Conservation (phyloP, 2,797 vertebrate species). For the Xyrichtys novacula region DNA sequence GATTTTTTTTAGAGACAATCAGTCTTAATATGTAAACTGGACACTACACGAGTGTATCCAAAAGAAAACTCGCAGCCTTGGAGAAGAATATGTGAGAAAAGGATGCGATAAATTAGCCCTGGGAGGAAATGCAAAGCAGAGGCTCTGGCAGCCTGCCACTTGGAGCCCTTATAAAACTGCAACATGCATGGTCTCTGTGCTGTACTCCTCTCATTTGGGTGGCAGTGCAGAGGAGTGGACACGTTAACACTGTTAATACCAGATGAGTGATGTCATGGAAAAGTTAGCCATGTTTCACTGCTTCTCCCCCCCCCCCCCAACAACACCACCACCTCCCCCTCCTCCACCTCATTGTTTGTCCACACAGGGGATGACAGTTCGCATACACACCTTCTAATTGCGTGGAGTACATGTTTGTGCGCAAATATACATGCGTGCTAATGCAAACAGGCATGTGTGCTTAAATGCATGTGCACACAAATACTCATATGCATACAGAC, state of each 20-base stretch:
- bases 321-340: neutral
- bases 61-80: constrained; percentile 31
- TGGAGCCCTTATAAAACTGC: constrained; percentile 67
- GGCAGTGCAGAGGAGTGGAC: constrained; percentile 51
- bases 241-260: constrained; percentile 71
- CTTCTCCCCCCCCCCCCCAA: constrained; percentile 18
- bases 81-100: constrained; percentile 58
- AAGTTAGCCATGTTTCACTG: constrained; percentile 62
- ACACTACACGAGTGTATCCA: constrained; percentile 22
- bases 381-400: constrained; percentile 41
- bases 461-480: constrained; percentile 12
- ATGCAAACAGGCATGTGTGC: constrained; percentile 5
- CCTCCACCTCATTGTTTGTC: constrained; percentile 46
- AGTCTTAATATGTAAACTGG: neutral
- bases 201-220: constrained; percentile 58
- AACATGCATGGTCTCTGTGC: constrained; percentile 40
- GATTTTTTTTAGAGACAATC: constrained; percentile 2
- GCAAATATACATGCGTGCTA: constrained; percentile 23
- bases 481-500: neutral
- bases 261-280: constrained; percentile 81
- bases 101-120: constrained; percentile 73
- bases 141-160: constrained; percentile 71
- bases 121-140: constrained; percentile 73
- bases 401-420: constrained; percentile 27
- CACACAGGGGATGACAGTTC: constrained; percentile 37